Conservation (phyloP, 2,797 vertebrate genomes). For the Cheirogaleus major region DNA sequence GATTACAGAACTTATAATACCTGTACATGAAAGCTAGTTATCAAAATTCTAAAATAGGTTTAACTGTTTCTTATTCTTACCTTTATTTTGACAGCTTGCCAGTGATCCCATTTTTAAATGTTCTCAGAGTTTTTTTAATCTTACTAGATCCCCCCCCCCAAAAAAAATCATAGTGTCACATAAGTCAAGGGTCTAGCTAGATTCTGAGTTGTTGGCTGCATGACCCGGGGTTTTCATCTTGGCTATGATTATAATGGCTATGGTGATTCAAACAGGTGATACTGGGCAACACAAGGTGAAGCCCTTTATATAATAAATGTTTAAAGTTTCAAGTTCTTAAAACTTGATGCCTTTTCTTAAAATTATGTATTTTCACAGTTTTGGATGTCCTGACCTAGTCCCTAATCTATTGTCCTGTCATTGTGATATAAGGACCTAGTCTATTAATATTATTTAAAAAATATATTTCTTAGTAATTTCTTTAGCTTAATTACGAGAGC, state of each 20-base stretch:
- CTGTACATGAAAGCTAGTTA: background rate
- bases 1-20: background rate
- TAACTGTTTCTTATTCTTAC: background rate
- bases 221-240: background rate
- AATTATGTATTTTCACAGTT: background rate
- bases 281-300: background rate
- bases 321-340: background rate
- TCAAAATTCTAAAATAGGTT: background rate
- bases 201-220: background rate
- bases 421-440: background rate
- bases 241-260: background rate
- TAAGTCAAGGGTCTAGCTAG: background rate
- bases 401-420: background rate
- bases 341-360: background rate
- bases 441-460: background rate
- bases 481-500: background rate
- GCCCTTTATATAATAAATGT: background rate
- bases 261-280: background rate
- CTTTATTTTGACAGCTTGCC: background rate
- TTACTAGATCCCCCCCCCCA: background rate
- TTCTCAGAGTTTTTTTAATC: background rate
- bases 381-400: background rate
- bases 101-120: background rate
- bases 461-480: background rate
- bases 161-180: background rate